These are phyloP conservation scores for Invenusta paracnida DNA, from an alignment of 2,888 invertebrate species.

Conservation along the genomic window DNA sequence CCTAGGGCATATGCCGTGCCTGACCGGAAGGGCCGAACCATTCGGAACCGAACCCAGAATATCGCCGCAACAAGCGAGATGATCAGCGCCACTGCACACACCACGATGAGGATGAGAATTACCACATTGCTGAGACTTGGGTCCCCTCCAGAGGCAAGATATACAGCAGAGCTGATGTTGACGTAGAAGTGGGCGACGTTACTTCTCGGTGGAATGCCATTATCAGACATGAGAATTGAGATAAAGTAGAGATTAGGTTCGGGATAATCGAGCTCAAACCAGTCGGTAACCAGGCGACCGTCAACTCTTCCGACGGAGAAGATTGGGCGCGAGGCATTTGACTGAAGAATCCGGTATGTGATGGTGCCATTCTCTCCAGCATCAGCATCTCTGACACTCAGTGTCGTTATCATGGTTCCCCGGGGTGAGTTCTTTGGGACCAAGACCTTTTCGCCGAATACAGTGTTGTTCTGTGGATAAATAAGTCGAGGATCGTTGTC, in stretches of 20 bases:
- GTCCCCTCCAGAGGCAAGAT: not conserved
- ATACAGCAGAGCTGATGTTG: conserved; percentile 6
- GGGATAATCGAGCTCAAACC: not conserved
- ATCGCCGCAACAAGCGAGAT: conserved; percentile 35
- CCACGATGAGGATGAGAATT: conserved; percentile 35
- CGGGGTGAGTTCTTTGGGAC: not conserved
- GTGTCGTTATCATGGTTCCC: not conserved
- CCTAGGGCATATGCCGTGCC: not conserved
- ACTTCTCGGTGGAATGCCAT: conserved; percentile 4
- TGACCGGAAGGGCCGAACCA: not conserved
- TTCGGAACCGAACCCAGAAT: conserved; percentile 40
- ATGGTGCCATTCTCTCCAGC: conserved; percentile 34
- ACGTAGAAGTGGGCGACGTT: not conserved
- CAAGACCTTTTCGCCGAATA: not conserved
- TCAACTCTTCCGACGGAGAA: not conserved
- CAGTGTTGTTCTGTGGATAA: conserved; percentile 6
- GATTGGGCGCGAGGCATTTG: not conserved
- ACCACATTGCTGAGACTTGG: conserved; percentile 24
- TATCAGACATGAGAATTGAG: not conserved
- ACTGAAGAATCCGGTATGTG: not conserved
- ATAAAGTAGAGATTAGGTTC: not conserved
- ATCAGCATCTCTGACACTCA: conserved; percentile 28
- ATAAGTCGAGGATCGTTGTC: conserved; percentile 29
- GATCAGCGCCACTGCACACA: conserved; percentile 33
- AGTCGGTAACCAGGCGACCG: conserved; percentile 7